Base-by-base conservation (phyloP, 2,888 invertebrate species). In the Phengaris arion region DNA sequence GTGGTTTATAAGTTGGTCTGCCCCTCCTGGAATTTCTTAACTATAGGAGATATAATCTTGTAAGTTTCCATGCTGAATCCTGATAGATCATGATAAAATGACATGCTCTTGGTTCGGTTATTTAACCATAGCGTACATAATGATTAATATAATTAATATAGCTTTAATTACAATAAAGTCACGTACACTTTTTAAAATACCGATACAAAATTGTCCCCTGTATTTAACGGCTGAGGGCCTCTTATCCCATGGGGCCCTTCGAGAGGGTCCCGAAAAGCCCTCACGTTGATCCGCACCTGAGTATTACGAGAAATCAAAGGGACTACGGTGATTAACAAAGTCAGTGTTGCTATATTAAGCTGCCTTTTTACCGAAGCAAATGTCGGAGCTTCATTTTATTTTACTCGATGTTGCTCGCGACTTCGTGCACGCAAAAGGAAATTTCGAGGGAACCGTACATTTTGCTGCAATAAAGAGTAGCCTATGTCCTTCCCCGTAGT, bases 301-400 rank as follows among this genome's bases (percentile, higher is more conserved):
- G 64, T 64, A 35, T 64, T 35, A 64, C 35, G 64, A 13, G 35
- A 35, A 64, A 64, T 64, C 64, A 64, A 64, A 64, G 64, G 45
- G 64, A 64, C 64, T 64, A 64, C 64, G 35, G 64, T 64, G 45
- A 64, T 64, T 64, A 64, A 64, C 64, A 52, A 52, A 52, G 52
- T 12, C 12, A 12, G 12, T 35, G 64, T 64, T 55, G n/a, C 55
- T 55, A 4, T n/a, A 45, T 22, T 52, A 52, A 52, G 13, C 64
- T 64, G 64, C 64, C 35, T 35, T 64, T 64, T 64, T 64, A 35
- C 9, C 8, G 22, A 22, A 64, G 35, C 35, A 48, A 48, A 64
- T 13, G 45, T 64, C 13, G 13, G 64, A 64, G 35, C 13, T 64
- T 35, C 10, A 15, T 59, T 1, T 59, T 22, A 35, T 35, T 35